These are phyloP conservation scores for Drosophila rhopaloa DNA, from an alignment of 1,140 invertebrate genomes.

Conservation along the genomic window DNA sequence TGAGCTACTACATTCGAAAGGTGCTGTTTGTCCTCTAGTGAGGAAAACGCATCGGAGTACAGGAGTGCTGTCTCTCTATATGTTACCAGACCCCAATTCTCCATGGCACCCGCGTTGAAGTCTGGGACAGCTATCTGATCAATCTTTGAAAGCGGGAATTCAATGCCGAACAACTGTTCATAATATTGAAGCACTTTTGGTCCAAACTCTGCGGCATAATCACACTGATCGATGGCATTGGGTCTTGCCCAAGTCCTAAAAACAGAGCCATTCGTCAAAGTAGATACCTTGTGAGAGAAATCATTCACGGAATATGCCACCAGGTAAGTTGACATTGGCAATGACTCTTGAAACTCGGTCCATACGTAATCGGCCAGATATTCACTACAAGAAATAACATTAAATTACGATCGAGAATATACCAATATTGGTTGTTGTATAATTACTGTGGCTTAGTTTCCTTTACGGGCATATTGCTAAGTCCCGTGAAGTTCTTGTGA, in stretches of 20 bases:
- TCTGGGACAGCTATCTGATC: conserved; percentile 92
- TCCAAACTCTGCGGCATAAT: conserved; percentile 86
- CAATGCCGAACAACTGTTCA: conserved; percentile 89
- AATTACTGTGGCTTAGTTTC: conserved; percentile 55
- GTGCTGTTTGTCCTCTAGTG: conserved; percentile 86
- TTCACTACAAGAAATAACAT: not conserved
- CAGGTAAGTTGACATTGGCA: conserved; percentile 93
- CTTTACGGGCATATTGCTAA: conserved; percentile 93
- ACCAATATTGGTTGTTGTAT: not conserved
- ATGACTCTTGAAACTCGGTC: conserved; percentile 88
- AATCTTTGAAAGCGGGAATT: conserved; percentile 88
- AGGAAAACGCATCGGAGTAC: conserved; percentile 85
- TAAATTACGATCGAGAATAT: not conserved
- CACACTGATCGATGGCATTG: conserved; percentile 88
- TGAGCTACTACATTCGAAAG: conserved; percentile 90
- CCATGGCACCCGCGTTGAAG: conserved; percentile 90
- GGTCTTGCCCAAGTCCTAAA: conserved; percentile 86
- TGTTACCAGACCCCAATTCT: conserved; percentile 88
- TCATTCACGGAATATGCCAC: conserved; percentile 92
- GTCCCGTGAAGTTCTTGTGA: conserved; percentile 87
- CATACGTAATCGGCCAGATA: conserved; percentile 69
- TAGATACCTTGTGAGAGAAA: conserved; percentile 87
- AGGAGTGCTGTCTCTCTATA: conserved; percentile 70
- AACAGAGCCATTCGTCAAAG: conserved; percentile 87
- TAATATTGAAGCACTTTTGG: conserved; percentile 87